These are phyloP conservation scores for Nyctalus aviator DNA, from an alignment of 2,797 vertebrate species.

Conservation along the genomic window DNA sequence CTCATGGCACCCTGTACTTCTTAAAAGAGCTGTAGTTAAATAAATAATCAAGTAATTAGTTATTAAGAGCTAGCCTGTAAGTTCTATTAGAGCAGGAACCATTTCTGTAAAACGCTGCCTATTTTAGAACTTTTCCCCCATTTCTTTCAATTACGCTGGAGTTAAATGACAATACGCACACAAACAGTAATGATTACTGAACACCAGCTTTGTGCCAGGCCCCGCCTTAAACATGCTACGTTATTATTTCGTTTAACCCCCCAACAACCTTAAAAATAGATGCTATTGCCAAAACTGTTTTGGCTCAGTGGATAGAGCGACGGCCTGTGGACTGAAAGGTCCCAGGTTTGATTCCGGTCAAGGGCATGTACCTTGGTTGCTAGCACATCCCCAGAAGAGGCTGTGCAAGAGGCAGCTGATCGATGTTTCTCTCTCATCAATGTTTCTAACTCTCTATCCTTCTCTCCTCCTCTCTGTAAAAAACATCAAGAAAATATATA, in stretches of 20 bases:
- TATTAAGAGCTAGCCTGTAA: neutral
- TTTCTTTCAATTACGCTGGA: neutral
- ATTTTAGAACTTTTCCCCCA: neutral
- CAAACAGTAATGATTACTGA: neutral
- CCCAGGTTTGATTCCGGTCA: too few species aligned
- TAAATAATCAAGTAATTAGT: neutral
- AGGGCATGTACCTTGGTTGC: too few species aligned
- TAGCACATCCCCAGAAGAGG: too few species aligned
- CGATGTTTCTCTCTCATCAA: too few species aligned
- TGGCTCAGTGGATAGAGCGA: too few species aligned
- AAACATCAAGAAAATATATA: too few species aligned
- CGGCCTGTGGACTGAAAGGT: too few species aligned
- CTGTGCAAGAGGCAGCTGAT: too few species aligned
- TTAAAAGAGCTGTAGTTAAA: neutral
- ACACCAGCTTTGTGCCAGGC: neutral
- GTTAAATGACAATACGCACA: neutral
- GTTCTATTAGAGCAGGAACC: neutral
- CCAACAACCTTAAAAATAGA: neutral
- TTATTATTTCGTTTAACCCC: neutral
- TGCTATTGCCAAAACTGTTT: too few species aligned
- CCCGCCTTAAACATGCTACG: neutral
- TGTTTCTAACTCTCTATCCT: too few species aligned
- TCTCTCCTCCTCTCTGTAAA: too few species aligned
- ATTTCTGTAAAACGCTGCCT: neutral
- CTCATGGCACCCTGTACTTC: neutral